Base-by-base conservation (phyloP, 2,888 invertebrate genomes). In the Leptura quadrifasciata region DNA sequence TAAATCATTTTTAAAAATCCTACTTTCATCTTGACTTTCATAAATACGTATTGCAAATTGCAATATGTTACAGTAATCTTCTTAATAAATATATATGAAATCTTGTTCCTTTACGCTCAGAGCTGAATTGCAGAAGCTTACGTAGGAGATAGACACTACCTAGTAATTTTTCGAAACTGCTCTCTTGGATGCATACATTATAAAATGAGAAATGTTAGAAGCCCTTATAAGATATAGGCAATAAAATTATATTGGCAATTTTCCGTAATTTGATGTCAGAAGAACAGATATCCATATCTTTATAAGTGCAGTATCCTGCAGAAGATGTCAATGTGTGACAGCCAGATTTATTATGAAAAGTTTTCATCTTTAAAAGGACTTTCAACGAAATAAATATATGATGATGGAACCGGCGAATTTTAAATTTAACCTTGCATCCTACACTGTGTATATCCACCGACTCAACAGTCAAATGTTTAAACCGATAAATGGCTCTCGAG, bases 231-330 rank as follows among this genome's bases (percentile, higher is more conserved):
- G 71, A 78, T 75, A 63, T 63, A 39, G 31, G 57, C 77, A 77
- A 77, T 79, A 79, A 79, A 79, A 79, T 76, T 79, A 79, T 77
- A 79, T 79, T 72, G 77, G 77, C 76, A 74, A 77, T 77, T 76
- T 68, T 54, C 74, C 73, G 61, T 77, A 79, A 79, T 77, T 79
- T 79, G 77, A 79, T 79, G 74, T 65, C 27, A 58, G 60, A 72
- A 58, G 77, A 79, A 79, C 75, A 74, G 73, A 79, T 73, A 72
- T 75, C 60, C 72, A 47, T 68, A 72, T 76, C 71, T 79, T 79
- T 77, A 76, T 74, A 77, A 73, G 72, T 74, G 76, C 77, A 77
- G 69, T 77, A 75, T 67, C 65, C 52, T 73, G 63, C 76, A 76
- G 72, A 69, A 79, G 77, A 77, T 77, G 75, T 75, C 75, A 79